These are phyloP conservation scores for Trimorus sp. DNA, from an alignment of 2,888 invertebrate genomes.

Conservation along the genomic window DNA sequence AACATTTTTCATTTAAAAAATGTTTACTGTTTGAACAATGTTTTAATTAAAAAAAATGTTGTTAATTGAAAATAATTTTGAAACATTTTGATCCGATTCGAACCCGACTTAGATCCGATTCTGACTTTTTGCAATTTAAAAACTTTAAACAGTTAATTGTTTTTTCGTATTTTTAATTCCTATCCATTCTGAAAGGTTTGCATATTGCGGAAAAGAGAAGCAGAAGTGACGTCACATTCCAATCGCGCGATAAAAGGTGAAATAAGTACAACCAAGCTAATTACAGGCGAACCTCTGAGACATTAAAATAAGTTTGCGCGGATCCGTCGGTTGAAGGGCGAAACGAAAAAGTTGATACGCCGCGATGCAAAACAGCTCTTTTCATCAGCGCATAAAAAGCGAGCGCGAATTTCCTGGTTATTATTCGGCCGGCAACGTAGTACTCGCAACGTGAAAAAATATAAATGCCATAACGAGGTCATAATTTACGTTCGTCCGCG, in stretches of 20 bases:
- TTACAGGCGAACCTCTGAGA: slow-evolving; percentile 8
- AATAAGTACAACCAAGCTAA: slow-evolving; percentile 9
- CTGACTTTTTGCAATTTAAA: too few species aligned
- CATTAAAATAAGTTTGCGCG: slow-evolving; percentile 24
- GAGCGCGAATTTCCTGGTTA: slow-evolving; percentile 39
- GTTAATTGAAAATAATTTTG: too few species aligned
- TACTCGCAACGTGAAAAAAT: slow-evolving; percentile 24
- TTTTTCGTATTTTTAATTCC: too few species aligned
- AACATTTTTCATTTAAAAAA: too few species aligned
- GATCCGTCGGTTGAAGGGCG: not conserved
- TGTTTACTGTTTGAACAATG: too few species aligned
- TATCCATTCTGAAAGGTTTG: too few species aligned
- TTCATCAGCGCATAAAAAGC: slow-evolving; percentile 19
- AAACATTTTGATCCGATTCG: too few species aligned
- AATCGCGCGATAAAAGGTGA: not conserved
- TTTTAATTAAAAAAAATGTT: too few species aligned
- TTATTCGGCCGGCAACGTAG: slow-evolving; percentile 26
- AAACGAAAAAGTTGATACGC: slow-evolving; percentile 16
- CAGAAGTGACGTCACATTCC: too few species aligned
- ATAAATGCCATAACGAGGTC: slow-evolving; percentile 35
- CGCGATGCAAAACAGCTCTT: slow-evolving; percentile 18
- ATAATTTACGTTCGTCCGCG: slow-evolving; percentile 33
- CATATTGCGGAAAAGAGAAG: too few species aligned
- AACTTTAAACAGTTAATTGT: too few species aligned
- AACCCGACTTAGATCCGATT: too few species aligned